A percentile compares a stretch with the other conserved stretches of the same genome.
Conservation (phyloP, 2,797 vertebrate species). For the Hydrophis major region DNA sequence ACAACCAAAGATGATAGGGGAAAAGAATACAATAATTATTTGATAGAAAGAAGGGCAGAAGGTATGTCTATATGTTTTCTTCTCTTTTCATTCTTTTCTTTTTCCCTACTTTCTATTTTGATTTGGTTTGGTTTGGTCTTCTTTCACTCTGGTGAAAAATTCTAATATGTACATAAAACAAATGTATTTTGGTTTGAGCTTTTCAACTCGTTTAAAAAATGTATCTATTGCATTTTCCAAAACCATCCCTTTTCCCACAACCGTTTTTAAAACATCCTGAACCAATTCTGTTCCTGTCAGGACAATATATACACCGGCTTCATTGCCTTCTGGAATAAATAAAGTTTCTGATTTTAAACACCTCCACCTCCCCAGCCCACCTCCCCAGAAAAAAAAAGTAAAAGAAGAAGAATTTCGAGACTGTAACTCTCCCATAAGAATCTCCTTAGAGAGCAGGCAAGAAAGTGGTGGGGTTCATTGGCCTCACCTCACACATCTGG, state of each 20-base stretch:
- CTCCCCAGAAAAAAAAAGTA: not conserved
- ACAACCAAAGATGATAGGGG: not conserved
- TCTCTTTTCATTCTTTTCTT: not conserved
- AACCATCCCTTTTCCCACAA: not conserved
- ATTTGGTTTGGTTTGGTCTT: not conserved
- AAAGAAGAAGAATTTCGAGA: not conserved
- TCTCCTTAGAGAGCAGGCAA: conserved; percentile 35
- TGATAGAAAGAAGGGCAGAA: not conserved
- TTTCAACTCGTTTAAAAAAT: conserved; percentile 1
- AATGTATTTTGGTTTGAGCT: not conserved
- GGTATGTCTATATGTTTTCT: not conserved
- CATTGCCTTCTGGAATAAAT: not conserved
- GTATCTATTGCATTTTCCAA: not conserved
- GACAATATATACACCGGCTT: not conserved
- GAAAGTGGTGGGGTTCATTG: conserved; percentile 42
- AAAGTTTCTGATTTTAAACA: conserved; percentile 21
- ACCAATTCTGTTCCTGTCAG: not conserved
- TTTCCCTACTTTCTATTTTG: not conserved
- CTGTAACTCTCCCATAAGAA: conserved; percentile 5
- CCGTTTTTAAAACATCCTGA: not conserved
- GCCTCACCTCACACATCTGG: conserved; percentile 62
- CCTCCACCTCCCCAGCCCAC: not conserved
- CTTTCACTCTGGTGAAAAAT: not conserved
- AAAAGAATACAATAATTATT: not conserved
- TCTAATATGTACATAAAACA: not conserved